phyloP scores from a whole-genome alignment of 2,113 vertebrate species.

The Isurus oxyrinchus region DNA sequence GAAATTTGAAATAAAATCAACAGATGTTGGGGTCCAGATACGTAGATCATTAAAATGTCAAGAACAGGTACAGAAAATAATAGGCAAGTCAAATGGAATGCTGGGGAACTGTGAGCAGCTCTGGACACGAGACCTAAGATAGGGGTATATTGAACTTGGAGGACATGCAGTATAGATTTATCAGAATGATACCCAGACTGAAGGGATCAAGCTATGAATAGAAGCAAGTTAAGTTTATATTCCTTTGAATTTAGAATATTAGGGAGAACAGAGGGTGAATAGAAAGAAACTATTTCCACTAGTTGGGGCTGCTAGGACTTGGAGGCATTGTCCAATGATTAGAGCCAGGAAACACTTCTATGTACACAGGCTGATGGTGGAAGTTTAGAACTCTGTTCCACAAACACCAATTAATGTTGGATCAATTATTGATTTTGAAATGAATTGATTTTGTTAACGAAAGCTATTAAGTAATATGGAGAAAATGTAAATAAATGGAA shows the following conservation, averaged over 20 bases:
- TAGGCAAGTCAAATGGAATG: too few species aligned
- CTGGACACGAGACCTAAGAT: neutral
- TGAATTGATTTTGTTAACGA: too few species aligned
- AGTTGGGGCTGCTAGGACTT: too few species aligned
- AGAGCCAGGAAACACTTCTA: too few species aligned
- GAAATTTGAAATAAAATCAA: neutral
- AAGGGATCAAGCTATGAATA: neutral
- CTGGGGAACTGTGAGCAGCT: neutral
- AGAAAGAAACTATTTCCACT: too few species aligned
- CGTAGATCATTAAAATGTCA: neutral
- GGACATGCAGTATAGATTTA: neutral
- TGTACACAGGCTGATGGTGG: too few species aligned
- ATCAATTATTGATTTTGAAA: too few species aligned
- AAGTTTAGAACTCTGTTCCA: too few species aligned
- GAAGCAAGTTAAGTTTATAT: neutral
- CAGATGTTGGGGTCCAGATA: neutral
- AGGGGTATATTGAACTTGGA: neutral
- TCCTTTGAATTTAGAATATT: neutral
- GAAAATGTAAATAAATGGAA: too few species aligned
- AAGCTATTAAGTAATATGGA: too few species aligned
- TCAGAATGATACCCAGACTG: neutral
- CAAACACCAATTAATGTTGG: too few species aligned
- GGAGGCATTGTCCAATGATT: too few species aligned
- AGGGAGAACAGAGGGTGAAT: neutral
- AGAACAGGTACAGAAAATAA: neutral